phyloP scores from a whole-genome alignment of 2,113 vertebrate species.

The Pardalotus punctatus region DNA sequence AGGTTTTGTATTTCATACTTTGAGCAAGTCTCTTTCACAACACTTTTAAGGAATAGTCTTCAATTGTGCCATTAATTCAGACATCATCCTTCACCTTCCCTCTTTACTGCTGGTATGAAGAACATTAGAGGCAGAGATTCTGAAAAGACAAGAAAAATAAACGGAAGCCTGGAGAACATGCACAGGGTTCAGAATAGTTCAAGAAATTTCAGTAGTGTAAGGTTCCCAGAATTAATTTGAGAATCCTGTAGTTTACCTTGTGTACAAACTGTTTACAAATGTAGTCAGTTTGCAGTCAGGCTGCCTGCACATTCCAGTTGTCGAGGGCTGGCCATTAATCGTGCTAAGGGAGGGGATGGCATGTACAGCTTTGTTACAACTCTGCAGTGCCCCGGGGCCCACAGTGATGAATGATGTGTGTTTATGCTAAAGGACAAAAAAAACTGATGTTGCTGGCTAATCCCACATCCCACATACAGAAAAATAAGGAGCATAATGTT shows the following conservation, averaged over 20 bases:
- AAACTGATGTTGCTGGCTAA: background rate
- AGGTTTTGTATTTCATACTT: background rate
- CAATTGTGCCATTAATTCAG: background rate
- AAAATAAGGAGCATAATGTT: background rate
- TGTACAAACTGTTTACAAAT: background rate
- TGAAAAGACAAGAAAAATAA: background rate
- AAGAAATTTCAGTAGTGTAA: background rate
- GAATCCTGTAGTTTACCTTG: background rate
- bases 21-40: background rate
- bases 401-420: background rate
- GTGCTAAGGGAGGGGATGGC: background rate
- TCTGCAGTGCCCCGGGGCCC: background rate
- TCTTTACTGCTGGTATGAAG: background rate
- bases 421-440: background rate
- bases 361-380: rapidly evolving
- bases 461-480: background rate
- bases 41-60: background rate
- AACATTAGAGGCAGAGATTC: background rate
- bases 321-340: background rate
- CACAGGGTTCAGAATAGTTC: background rate
- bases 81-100: background rate
- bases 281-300: background rate
- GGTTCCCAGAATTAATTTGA: background rate
- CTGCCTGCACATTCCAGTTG: background rate
- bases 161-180: background rate